Conservation (phyloP, 2,888 invertebrate genomes). For the Nomada ferruginata region DNA sequence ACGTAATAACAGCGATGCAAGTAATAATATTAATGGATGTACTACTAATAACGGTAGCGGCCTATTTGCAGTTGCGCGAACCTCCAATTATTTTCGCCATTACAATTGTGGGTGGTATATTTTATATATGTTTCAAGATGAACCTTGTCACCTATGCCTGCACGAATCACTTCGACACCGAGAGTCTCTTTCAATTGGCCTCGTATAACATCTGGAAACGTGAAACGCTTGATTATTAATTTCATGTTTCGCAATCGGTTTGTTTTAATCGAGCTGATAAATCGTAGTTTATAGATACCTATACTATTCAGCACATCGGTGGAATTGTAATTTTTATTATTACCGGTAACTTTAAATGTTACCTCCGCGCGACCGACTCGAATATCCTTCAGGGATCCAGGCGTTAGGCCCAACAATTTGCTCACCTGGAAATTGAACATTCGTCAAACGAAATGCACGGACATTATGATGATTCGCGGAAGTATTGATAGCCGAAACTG, state of each 20-base stretch:
- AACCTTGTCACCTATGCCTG: conserved; percentile 93
- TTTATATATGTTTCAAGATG: conserved; percentile 42
- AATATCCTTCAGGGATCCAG: conserved; percentile 87
- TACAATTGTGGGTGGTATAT: neutral
- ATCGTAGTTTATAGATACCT: conserved; percentile 84
- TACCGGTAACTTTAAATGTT: conserved; percentile 90
- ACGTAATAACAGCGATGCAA: no score
- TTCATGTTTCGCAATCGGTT: neutral
- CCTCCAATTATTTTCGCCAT: conserved; percentile 9
- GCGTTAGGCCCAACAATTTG: conserved; percentile 88
- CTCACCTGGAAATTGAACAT: conserved; percentile 39
- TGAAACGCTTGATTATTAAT: neutral
- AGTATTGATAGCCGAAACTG: no score
- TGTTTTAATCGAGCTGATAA: no score
- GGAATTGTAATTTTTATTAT: conserved; percentile 88
- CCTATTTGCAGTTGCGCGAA: neutral
- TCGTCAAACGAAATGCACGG: no score
- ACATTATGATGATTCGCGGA: no score
- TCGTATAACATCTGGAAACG: conserved; percentile 86
- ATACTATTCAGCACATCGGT: conserved; percentile 88
- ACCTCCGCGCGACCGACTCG: conserved; percentile 91
- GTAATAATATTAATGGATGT: neutral
- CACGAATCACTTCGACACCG: conserved; percentile 89
- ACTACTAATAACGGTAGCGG: neutral
- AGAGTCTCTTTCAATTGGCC: conserved; percentile 88